These are phyloP conservation scores for Idaea biselata DNA, from an alignment of 2,888 invertebrate species.

Conservation along the genomic window DNA sequence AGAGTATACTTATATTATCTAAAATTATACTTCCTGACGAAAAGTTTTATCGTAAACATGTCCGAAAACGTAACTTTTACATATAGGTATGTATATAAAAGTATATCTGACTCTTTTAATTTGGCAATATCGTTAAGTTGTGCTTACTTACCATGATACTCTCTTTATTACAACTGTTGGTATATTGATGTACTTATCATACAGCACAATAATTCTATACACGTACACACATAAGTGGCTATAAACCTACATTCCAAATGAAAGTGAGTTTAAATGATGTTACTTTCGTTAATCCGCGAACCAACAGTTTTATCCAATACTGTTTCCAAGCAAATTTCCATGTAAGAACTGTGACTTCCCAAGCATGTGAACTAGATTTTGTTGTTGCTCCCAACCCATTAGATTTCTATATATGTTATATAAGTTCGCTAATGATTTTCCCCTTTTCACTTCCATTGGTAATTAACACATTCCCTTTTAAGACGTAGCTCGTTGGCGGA, in stretches of 20 bases:
- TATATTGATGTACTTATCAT: background rate
- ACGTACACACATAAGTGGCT: background rate
- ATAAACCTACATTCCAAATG: background rate
- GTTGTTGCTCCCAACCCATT: constrained; percentile 21
- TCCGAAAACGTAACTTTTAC: background rate
- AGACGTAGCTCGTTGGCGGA: constrained; percentile 9
- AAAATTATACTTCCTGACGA: no score
- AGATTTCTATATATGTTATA: constrained; percentile 23
- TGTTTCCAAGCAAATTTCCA: background rate
- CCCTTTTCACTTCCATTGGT: constrained; percentile 27
- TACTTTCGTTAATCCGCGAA: background rate
- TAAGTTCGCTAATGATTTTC: constrained; percentile 23
- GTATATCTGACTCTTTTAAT: background rate
- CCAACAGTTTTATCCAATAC: background rate
- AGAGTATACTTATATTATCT: no score
- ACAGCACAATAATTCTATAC: background rate
- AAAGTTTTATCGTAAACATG: no score
- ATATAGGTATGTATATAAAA: no score
- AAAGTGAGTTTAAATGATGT: background rate
- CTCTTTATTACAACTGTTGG: background rate
- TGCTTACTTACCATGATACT: background rate
- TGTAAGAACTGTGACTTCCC: background rate
- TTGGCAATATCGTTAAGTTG: background rate
- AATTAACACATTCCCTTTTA: constrained; percentile 27
- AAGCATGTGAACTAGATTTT: constrained; percentile 22